Conservation (phyloP, 2,113 vertebrate genomes). For the Hydrochoerus hydrochaeris region DNA sequence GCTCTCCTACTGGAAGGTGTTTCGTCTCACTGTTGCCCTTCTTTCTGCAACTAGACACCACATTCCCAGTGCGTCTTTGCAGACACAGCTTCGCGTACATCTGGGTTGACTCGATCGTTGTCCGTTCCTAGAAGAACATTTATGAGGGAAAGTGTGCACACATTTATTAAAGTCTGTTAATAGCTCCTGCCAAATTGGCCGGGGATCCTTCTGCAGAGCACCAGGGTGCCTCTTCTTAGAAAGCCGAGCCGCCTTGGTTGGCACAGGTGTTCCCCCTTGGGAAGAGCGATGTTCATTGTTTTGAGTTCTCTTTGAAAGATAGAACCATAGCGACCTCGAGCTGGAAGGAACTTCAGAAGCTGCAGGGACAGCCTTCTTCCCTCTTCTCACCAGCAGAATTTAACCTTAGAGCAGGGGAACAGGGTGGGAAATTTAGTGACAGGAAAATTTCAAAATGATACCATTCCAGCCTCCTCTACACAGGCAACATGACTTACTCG, state of each 20-base stretch:
- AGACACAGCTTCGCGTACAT: neutral
- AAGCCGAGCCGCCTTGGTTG: neutral
- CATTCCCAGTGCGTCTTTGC: slow-evolving; percentile 1
- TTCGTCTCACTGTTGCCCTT: slow-evolving; percentile 2
- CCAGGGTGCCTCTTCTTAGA: neutral
- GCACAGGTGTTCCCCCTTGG: neutral
- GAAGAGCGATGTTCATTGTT: neutral
- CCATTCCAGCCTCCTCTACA: neutral
- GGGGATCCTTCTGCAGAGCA: neutral
- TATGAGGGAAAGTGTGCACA: neutral
- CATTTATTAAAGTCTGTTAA: neutral
- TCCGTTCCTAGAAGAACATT: neutral
- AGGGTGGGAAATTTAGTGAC: neutral
- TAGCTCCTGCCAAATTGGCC: neutral
- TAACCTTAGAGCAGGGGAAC: neutral
- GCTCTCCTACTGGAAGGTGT: neutral
- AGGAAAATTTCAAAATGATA: neutral
- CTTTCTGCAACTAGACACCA: neutral
- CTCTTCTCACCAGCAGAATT: neutral
- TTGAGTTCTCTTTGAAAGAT: slow-evolving; percentile 37
- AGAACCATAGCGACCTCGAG: slow-evolving; percentile 48
- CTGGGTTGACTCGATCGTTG: slow-evolving; percentile 23
- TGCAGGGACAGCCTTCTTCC: neutral
- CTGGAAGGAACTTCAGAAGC: slow-evolving; percentile 24
- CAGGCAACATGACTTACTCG: neutral